Evolutionary conservation across 2,113 vertebrate genomes (phyloP).

Genomic region (Tychaedon coryphoeus): DNA sequence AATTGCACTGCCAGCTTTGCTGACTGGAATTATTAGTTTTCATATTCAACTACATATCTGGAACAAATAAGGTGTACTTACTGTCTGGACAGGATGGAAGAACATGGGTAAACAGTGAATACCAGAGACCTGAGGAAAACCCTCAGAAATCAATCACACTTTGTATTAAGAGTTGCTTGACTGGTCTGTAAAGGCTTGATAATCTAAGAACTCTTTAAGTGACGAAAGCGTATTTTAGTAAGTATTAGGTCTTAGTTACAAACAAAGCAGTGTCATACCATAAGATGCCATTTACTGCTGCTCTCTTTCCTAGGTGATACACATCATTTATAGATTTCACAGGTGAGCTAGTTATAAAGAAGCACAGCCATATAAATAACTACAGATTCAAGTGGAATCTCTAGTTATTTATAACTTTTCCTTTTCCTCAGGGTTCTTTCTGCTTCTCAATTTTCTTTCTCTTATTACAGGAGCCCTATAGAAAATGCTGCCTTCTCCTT

Average conservation of each 20-base stretch:
- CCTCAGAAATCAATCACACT: not conserved
- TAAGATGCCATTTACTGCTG: not conserved
- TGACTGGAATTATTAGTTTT: slow-evolving; percentile 23
- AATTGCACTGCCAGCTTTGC: not conserved
- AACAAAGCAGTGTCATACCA: not conserved
- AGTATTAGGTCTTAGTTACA: not conserved
- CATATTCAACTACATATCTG: not conserved
- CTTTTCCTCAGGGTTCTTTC: not conserved
- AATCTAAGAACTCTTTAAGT: not conserved
- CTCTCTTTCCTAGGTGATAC: not conserved
- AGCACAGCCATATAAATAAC: not conserved
- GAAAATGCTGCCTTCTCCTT: not conserved
- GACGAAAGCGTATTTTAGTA: not conserved
- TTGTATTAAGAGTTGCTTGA: not conserved
- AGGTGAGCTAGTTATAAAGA: not conserved
- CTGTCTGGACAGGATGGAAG: not conserved
- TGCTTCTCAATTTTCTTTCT: not conserved
- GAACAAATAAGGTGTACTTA: slow-evolving; percentile 14
- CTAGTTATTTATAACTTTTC: not conserved
- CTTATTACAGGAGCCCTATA: not conserved
- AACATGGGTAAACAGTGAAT: not conserved
- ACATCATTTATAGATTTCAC: not conserved
- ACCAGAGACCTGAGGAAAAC: not conserved
- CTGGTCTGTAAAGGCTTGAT: not conserved
- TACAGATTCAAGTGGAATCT: not conserved